A percentile compares a stretch with the other conserved stretches of the same genome.
Conservation (phyloP, 2,113 vertebrate genomes). For the Dasypus novemcinctus region DNA sequence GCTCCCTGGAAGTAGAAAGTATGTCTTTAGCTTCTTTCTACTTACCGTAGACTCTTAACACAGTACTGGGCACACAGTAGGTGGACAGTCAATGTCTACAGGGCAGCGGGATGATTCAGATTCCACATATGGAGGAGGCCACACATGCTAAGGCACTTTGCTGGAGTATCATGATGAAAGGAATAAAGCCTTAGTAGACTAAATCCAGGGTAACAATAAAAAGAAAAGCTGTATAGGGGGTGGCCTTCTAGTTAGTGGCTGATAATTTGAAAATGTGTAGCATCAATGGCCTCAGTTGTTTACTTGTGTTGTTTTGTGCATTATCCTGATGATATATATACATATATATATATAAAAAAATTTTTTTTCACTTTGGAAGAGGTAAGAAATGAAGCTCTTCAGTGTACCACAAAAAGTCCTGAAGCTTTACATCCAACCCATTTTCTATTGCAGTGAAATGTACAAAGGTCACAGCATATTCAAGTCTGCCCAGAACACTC, state of each 20-base stretch:
- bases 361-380: background rate
- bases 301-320: background rate
- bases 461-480: background rate
- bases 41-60: background rate
- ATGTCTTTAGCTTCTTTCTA: background rate
- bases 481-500: background rate
- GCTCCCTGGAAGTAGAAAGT: background rate
- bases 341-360: no score
- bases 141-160: background rate
- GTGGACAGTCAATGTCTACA: no score
- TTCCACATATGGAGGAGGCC: background rate
- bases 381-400: background rate
- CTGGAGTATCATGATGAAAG: background rate
- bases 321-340: background rate
- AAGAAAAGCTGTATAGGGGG: background rate
- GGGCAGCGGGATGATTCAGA: background rate
- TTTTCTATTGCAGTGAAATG: background rate
- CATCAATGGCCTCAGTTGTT: background rate
- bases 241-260: background rate
- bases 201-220: conserved; percentile 18
- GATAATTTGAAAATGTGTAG: background rate
- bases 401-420: background rate
- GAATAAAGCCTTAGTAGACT: background rate
- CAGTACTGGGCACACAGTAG: background rate
- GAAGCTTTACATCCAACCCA: background rate